These are phyloP conservation scores for Heptranchias perlo DNA, from an alignment of 2,113 vertebrate species.

Conservation along the genomic window DNA sequence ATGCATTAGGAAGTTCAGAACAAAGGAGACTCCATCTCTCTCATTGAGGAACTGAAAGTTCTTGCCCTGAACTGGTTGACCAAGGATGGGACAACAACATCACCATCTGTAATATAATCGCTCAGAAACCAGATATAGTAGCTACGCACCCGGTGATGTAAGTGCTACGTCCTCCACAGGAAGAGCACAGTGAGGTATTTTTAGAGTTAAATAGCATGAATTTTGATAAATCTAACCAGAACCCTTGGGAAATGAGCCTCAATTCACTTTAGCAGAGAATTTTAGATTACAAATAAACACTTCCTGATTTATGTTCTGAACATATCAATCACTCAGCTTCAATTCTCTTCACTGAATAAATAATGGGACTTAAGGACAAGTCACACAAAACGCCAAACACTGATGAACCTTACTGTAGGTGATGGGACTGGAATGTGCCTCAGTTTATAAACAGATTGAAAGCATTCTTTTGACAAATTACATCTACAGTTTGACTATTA, in stretches of 20 bases:
- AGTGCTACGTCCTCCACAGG: background rate
- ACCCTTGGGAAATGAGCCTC: background rate
- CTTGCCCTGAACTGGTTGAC: background rate
- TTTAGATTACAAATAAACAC: background rate
- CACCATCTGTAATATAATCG: background rate
- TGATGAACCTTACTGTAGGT: too few species aligned
- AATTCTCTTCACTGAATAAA: conserved; percentile 5
- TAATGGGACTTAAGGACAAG: background rate
- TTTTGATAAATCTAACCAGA: too few species aligned
- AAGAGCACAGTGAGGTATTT: background rate
- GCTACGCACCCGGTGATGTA: background rate
- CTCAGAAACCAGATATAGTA: background rate
- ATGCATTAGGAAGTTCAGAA: background rate
- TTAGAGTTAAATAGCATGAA: too few species aligned
- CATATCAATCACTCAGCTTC: background rate
- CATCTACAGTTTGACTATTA: background rate
- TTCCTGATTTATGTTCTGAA: background rate
- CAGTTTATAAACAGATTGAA: background rate
- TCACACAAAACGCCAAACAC: background rate
- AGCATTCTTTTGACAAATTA: background rate
- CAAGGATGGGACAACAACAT: too few species aligned
- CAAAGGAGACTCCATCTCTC: background rate
- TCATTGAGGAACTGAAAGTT: background rate
- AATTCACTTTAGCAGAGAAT: background rate
- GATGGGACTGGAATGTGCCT: background rate